Evolutionary conservation across 2,113 vertebrate species (phyloP), one percentile per base, ranked within the genome.

Genomic region (Tragelaphus scriptus): DNA sequence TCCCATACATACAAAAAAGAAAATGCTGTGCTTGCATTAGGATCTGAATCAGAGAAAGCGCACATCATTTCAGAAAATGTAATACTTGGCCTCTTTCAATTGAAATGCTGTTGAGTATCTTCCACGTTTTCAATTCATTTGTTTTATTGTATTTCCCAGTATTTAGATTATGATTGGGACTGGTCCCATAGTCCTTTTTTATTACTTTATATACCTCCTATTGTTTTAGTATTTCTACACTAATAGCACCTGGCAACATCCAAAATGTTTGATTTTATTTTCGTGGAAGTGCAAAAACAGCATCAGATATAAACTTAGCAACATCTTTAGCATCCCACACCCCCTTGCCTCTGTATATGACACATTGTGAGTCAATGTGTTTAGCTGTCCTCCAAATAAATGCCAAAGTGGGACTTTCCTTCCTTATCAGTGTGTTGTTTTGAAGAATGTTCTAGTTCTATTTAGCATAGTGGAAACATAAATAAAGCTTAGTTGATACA

Each of bases 1-100:
- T 99, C 98, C 98, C 98, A 98, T 97, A 95, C 98, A 97, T 91
- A 98, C 98, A 99, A 99, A 99, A 97, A 98, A 98, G 97, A 98
- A 98, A 98, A 98, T 95, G 98, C 98, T 98, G 98, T 75, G 98
- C 97, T 99, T 98, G 97, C 98, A 87, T 96, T 84, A 47, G 94
- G 98, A 85, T 98, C 98, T 95, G 97, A 98, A 96, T 98, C 97
- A 56, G 96, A 97, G 56, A 94, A 97, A 96, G 98, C 98, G 97
- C 98, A 97, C 97, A 98, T 26, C 95, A 97, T 98, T 98, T 98
- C 95, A 98, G 98, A 94, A 98, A 98, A 98, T 97, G 94, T 94
- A 94, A 97, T 95, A 96, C 98, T 98, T 95, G 97, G 97, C 96
- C 95, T 97, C 86, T 93, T 98, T 96, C 93, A 88, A 92, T 92